Evolutionary conservation across 2,797 vertebrate species (phyloP), one percentile per base, ranked within the genome.

Genomic region (Dermochelys coriacea): DNA sequence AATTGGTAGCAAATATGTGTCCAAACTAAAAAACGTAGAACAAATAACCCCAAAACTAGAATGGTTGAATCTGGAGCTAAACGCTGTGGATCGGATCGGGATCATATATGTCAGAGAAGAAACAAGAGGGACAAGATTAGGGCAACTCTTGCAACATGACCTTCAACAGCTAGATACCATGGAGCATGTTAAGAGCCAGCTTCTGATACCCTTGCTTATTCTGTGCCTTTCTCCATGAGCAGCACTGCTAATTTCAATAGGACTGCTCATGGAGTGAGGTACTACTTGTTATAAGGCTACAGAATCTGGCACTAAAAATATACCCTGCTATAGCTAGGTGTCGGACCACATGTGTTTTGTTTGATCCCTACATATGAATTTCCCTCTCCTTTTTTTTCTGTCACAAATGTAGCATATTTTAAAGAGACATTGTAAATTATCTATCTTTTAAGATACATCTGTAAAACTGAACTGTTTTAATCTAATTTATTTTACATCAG

Each of bases 381-480:
- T 82, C 14, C 89, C n/a, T 85, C 14, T 87, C 77, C 41, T 21
- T 92, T 88, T 89, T 86, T 52, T 82, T 47, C 83, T 87, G 68
- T 81, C n/a, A 79, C 55, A 93, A 95, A 84, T 54, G 47, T 37
- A 59, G 55, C n/a, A 81, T 3, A 8, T 83, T 88, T 94, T 12
- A 14, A 83, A 93, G 87, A 77, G 45, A 1, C 74, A 82, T 84
- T 94, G 14, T 88, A 86, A 93, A 97, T 27, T 3, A 77, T 71
- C 64, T 0, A 0, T 81, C 54, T 45, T 95, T 85, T 86, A n/a
- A 68, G 23, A 87, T 47, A 27, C 87, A 91, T 54, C 82, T 90
- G 82, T 87, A 91, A 68, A 81, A 75, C 27, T 49, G 78, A 84
- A 71, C 45, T 77, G 37, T 89, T 93, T 82, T 54, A 12, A 37